A percentile compares a stretch with the other conserved stretches of the same genome.
Conservation (phyloP, 2,113 vertebrate genomes). For the Gracilinanus agilis region DNA sequence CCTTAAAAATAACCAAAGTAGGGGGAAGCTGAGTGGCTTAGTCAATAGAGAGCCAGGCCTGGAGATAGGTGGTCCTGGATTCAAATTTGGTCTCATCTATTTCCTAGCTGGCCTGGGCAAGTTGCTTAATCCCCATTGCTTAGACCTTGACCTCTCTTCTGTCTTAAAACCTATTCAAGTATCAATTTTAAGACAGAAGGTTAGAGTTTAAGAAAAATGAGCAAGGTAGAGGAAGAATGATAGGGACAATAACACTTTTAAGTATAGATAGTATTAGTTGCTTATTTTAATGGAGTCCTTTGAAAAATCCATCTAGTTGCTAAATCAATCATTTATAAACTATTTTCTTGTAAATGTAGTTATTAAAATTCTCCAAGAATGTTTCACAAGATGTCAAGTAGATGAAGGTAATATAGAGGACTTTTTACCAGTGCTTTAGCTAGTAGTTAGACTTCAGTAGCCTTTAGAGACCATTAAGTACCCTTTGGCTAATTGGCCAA, state of each 20-base stretch:
- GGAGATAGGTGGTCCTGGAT: too few relatives aligned
- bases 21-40: not conserved
- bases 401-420: conserved; percentile 88
- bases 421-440: conserved; percentile 85
- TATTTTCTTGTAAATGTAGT: conserved; percentile 78
- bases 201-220: not conserved
- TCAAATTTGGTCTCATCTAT: too few relatives aligned
- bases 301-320: conserved; percentile 69
- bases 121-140: too few relatives aligned
- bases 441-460: conserved; percentile 89
- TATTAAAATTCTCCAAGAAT: conserved; percentile 77
- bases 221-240: not conserved
- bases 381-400: conserved; percentile 85
- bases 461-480: conserved; percentile 90
- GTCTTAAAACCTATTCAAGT: too few relatives aligned
- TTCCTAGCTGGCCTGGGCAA: too few relatives aligned
- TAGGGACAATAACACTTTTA: conserved; percentile 56
- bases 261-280: conserved; percentile 54
- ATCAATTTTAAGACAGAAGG: too few relatives aligned
- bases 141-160: too few relatives aligned
- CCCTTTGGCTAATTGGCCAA: conserved; percentile 90
- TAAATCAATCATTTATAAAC: conserved; percentile 69
- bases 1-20: not conserved
- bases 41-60: too few relatives aligned
- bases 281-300: conserved; percentile 54